These are phyloP conservation scores for Labia minor DNA, from an alignment of 2,888 invertebrate genomes.

Conservation along the genomic window DNA sequence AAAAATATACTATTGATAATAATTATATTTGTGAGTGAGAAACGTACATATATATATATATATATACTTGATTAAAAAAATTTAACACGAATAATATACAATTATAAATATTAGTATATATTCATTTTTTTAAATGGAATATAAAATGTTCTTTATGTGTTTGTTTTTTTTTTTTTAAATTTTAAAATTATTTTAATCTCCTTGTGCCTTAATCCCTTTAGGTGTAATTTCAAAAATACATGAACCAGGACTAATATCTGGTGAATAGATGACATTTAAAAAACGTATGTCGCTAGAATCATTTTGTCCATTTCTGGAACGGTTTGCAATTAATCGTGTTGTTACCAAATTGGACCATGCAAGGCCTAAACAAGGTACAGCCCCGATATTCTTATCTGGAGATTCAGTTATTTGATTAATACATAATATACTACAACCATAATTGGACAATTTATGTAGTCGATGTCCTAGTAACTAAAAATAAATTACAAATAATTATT, in stretches of 20 bases:
- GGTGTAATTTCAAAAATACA: slow-evolving; percentile 43
- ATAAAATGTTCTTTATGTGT: neutral
- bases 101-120: neutral
- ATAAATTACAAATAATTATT: too few species aligned
- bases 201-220: slow-evolving; percentile 34
- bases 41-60: neutral
- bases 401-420: slow-evolving; percentile 53
- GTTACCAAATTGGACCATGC: slow-evolving; percentile 56
- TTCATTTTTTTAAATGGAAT: slow-evolving; percentile 14
- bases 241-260: slow-evolving; percentile 41
- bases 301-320: slow-evolving; percentile 28
- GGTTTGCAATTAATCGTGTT: slow-evolving; percentile 43
- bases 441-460: slow-evolving; percentile 45
- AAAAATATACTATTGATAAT: neutral
- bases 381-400: slow-evolving; percentile 26
- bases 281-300: too few species aligned
- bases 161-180: neutral
- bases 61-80: too few species aligned
- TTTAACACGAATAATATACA: too few species aligned
- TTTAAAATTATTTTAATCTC: neutral
- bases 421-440: slow-evolving; percentile 51
- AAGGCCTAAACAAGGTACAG: slow-evolving; percentile 50
- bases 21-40: neutral
- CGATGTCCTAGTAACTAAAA: slow-evolving; percentile 34
- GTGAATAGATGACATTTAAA: slow-evolving; percentile 47